These are phyloP conservation scores for Gymnothorax javanicus DNA, from an alignment of 2,797 vertebrate species.

Conservation along the genomic window DNA sequence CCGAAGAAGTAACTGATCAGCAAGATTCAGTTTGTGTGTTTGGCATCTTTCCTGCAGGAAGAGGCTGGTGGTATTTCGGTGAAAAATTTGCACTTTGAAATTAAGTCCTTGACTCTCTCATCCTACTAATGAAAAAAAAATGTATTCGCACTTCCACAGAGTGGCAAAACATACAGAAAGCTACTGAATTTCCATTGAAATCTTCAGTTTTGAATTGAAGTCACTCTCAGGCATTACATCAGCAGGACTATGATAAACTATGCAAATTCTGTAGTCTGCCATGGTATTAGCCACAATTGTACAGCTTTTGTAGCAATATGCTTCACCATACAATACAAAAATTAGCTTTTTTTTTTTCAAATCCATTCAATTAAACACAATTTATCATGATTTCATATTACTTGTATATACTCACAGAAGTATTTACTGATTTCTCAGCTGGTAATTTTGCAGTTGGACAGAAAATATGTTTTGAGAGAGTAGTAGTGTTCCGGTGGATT, in stretches of 20 bases:
- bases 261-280: not conserved
- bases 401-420: too few relatives aligned
- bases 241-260: not conserved
- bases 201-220: too few relatives aligned
- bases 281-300: not conserved
- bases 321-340: not conserved
- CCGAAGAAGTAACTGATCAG: constrained; percentile 41
- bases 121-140: not conserved
- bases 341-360: not conserved
- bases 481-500: not conserved
- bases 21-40: constrained; percentile 5
- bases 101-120: not conserved
- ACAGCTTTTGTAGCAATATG: not conserved
- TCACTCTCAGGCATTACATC: too few relatives aligned
- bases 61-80: too few relatives aligned
- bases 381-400: not conserved
- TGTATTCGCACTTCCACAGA: not conserved
- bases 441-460: not conserved
- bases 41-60: not conserved
- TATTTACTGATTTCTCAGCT: not conserved
- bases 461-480: not conserved
- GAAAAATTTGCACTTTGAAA: not conserved
- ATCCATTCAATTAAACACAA: not conserved
- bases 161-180: not conserved
- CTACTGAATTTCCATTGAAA: not conserved